Evolutionary conservation across 2,113 vertebrate genomes (phyloP).

Genomic region (Gnathonemus echidnorhynchus): DNA sequence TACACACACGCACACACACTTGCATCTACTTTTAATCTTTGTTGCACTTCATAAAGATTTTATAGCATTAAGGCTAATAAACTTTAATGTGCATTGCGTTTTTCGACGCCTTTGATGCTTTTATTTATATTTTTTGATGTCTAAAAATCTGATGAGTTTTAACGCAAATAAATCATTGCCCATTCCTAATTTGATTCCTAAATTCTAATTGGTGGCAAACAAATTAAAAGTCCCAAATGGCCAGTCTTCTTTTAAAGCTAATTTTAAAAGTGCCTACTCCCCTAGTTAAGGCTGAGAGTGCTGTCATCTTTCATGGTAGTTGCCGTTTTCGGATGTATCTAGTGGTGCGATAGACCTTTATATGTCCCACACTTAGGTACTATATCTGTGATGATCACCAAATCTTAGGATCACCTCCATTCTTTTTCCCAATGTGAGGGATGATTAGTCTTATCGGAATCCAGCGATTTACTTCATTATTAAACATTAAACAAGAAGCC

Average conservation of each 20-base stretch:
- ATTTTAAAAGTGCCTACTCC: background rate
- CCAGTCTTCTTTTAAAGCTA: background rate
- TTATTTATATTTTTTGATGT: too few species aligned
- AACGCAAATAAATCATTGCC: background rate
- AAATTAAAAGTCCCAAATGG: background rate
- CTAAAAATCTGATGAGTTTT: background rate
- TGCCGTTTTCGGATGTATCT: background rate
- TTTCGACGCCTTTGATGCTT: background rate
- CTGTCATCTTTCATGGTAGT: background rate
- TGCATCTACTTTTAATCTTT: background rate
- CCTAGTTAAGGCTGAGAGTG: background rate
- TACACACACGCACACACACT: background rate
- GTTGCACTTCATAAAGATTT: background rate
- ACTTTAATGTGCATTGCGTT: background rate
- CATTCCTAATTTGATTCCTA: background rate
- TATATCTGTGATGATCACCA: background rate
- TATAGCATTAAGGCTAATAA: background rate
- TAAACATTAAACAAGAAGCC: background rate
- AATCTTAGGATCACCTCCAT: background rate
- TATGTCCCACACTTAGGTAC: background rate
- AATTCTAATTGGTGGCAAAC: background rate
- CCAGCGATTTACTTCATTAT: background rate
- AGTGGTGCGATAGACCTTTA: background rate
- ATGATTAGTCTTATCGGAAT: background rate
- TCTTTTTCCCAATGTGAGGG: background rate